Evolutionary conservation across 1,140 invertebrate species (phyloP).

Genomic region (Chymomyza costata): DNA sequence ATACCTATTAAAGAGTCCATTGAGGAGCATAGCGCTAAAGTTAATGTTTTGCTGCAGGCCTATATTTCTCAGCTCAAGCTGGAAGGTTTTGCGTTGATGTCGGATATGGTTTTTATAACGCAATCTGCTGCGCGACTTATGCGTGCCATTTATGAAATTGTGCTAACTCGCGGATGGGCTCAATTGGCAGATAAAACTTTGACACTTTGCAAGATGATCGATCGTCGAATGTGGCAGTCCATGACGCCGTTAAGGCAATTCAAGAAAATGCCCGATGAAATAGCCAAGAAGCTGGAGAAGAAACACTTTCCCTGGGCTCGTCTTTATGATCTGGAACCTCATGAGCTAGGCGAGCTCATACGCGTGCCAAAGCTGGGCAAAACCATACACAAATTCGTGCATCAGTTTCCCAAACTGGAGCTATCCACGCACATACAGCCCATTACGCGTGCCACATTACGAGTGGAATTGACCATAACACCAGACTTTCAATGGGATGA

Average conservation of each 20-base stretch:
- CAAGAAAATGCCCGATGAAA: conserved; percentile 98
- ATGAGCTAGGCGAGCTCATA: conserved; percentile 98
- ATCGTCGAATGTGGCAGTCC: conserved; percentile 99
- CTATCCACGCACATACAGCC: conserved; percentile 97
- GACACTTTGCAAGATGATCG: conserved; percentile 98
- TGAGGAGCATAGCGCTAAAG: conserved; percentile 98
- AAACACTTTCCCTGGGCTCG: conserved; percentile 96
- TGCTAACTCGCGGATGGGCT: conserved; percentile 93
- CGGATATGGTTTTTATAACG: conserved; percentile 99
- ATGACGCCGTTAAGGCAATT: conserved; percentile 99
- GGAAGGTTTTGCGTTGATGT: conserved; percentile 98
- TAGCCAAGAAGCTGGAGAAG: conserved; percentile 98
- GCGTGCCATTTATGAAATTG: conserved; percentile 98
- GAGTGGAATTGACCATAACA: conserved; percentile 98
- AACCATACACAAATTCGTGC: conserved; percentile 97
- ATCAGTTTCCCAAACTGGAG: conserved; percentile 97
- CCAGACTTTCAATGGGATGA: conserved; percentile 99
- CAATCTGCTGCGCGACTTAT: conserved; percentile 97
- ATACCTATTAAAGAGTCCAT: conserved; percentile 99
- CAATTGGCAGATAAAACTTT: conserved; percentile 97
- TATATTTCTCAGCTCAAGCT: conserved; percentile 99
- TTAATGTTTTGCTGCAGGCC: conserved; percentile 94
- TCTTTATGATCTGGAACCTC: conserved; percentile 96
- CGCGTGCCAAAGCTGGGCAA: conserved; percentile 97
- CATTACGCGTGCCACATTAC: conserved; percentile 94